Evolutionary conservation across 1,140 invertebrate species (phyloP).

Genomic region (Bombus terrestris): DNA sequence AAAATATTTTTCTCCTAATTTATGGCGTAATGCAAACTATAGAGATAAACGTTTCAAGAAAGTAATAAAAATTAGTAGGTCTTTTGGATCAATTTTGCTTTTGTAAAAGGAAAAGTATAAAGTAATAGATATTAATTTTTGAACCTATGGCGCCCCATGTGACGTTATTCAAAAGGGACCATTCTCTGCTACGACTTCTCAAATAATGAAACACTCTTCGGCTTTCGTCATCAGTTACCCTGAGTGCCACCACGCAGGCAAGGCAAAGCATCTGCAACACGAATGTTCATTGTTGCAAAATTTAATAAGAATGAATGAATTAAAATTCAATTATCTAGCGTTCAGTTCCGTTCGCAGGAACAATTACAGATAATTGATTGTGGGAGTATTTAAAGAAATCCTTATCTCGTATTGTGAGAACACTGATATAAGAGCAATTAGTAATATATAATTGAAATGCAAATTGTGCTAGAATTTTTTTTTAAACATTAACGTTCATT

Average conservation of each 20-base stretch:
- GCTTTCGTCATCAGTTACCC: conserved; percentile 88
- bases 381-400: background rate
- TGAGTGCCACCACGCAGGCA: conserved; percentile 86
- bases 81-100: no score
- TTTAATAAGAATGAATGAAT: background rate
- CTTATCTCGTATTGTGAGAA: background rate
- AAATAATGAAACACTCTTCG: conserved; percentile 86
- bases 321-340: background rate
- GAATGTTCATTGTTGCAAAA: background rate
- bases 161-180: conserved; percentile 88
- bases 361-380: conserved; percentile 33
- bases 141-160: conserved; percentile 88
- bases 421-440: background rate
- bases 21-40: no score
- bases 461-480: background rate
- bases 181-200: conserved; percentile 88
- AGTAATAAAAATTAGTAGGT: no score
- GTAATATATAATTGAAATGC: background rate
- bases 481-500: background rate
- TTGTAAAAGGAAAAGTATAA: background rate
- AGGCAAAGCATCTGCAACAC: conserved; percentile 85
- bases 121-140: conserved; percentile 39
- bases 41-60: no score
- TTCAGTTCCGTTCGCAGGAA: background rate
- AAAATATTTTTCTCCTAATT: no score